Evolutionary conservation across 1,140 invertebrate species (phyloP), one percentile per base, ranked within the genome.

Genomic region (Bombus difficillimus): DNA sequence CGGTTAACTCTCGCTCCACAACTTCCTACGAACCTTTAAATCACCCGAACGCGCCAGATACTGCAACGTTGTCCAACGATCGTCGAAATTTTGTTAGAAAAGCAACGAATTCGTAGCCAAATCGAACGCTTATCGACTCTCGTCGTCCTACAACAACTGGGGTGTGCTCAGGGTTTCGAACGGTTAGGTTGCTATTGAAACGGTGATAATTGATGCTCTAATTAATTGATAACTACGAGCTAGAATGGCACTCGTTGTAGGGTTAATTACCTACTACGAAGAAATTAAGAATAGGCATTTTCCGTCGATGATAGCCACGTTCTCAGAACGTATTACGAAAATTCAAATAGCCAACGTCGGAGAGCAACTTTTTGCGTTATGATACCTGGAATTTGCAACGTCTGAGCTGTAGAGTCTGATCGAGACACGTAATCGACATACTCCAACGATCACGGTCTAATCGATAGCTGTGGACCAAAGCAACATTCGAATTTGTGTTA

Each of bases 221-320:
- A 80, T 80, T 80, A 71, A 80, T 71, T 80, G 66, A 57, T 81
- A 71, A 71, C 28, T 9, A 15, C 34, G 68, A 28, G 12, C 9
- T n/a, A 15, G 37, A 32, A n/a, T 10, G 71, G 59, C 10, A n/a
- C 12, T 71, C 43, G 22, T 10, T 4, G 10, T 18, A 41, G 10
- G 15, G 28, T 41, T 41, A 32, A 41, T 78, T 43, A 43, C 39
- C 22, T 47, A 25, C 37, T 1, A 37, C 13, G 37, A 76, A 13
- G n/a, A 32, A 78, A 64, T 41, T 34, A 32, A 25, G n/a, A 39
- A 75, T 22, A 18, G 12, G 6, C 8, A 34, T 22, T 34, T 47
- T 25, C 3, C 25, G 2, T 8, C 3, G 9, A 32, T 2, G 41
- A 47, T 18, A n/a, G 25, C 4, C 10, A 10, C 13, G 39, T 28